Evolutionary conservation across 2,888 invertebrate species (phyloP), one percentile per base, ranked within the genome.

Genomic region (Sminthurinus aureus): DNA sequence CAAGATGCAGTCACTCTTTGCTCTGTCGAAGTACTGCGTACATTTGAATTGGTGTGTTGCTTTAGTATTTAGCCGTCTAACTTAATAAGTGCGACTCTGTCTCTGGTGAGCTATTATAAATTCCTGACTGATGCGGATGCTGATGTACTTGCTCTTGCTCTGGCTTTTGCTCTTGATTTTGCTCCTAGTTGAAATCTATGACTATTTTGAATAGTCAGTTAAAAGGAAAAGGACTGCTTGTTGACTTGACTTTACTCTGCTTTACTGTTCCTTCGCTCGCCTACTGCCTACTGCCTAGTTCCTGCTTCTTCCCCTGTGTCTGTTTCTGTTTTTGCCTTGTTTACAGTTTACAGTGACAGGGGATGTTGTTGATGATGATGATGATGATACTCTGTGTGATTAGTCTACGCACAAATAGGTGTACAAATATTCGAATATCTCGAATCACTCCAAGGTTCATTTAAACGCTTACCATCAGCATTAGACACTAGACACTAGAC

Each of bases 101-200:
- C 71, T 71, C 71, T 71, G 24, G 71, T 71, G 71, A 71, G 71
- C 71, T 71, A 71, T 71, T 71, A 71, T 71, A 71, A 71, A 71
- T 71, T 71, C 71, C 22, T 71, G 22, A 26, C 24, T 38, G 1
- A 6, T 38, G 38, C 38, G 1, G 3, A 38, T 38, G 38, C 6
- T 38, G 38, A 38, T 38, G 38, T 38, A 4, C 3, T 4, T 38
- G 38, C 38, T 38, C 3, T 4, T 38, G 38, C 38, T 38, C 6
- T 38, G 6, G 38, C 38, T 38, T 38, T 38, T 38, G 38, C 38
- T 38, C 6, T 38, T 38, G 38, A 1, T 38, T 38, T 38, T 1
- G 6, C 3, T 4, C 6, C 38, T 6, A 38, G 38, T 38, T 38
- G 38, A 38, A 38, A 38, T 26, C 71, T 71, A 71, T 71, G 71